Evolutionary conservation across 2,888 invertebrate genomes (phyloP).

Genomic region (Hemithea aestivaria): DNA sequence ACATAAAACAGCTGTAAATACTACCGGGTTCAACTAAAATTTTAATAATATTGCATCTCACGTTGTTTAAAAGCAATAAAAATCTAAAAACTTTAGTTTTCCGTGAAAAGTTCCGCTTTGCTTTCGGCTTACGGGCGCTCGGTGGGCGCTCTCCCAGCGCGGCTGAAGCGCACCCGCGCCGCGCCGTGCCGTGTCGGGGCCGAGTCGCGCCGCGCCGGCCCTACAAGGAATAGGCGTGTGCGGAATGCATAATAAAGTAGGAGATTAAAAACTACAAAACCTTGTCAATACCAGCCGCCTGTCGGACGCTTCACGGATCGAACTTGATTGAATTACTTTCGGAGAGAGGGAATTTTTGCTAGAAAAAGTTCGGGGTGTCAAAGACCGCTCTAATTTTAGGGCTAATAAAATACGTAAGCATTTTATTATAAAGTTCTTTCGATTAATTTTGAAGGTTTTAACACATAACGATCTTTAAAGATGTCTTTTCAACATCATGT

Average conservation of each 20-base stretch:
- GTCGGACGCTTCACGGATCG: slow-evolving; percentile 30
- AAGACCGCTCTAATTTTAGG: slow-evolving; percentile 2
- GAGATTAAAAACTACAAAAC: slow-evolving; percentile 76
- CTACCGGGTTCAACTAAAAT: slow-evolving; percentile 45
- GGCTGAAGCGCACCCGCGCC: slow-evolving; percentile 47
- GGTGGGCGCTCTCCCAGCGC: slow-evolving; percentile 30
- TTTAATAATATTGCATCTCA: slow-evolving; percentile 71
- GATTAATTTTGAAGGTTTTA: too few species aligned
- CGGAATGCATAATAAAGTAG: slow-evolving; percentile 75
- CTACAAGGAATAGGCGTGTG: slow-evolving; percentile 76
- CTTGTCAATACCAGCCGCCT: slow-evolving; percentile 64
- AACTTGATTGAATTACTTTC: slow-evolving; percentile 23
- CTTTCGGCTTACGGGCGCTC: slow-evolving; percentile 53
- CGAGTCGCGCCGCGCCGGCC: slow-evolving; percentile 39
- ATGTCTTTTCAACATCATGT: too few species aligned
- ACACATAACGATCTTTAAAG: too few species aligned
- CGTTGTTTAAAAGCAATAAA: slow-evolving; percentile 76
- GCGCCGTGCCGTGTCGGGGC: slow-evolving; percentile 39
- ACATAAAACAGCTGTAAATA: slow-evolving; percentile 32
- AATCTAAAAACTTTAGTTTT: slow-evolving; percentile 70
- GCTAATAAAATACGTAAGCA: too few species aligned
- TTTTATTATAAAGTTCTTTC: too few species aligned
- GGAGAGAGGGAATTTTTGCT: slow-evolving; percentile 10
- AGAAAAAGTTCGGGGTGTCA: slow-evolving; percentile 12
- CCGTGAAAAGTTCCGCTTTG: slow-evolving; percentile 68